phyloP scores from a whole-genome alignment of 2,797 vertebrate species.

The Halcyon chelicuti region DNA sequence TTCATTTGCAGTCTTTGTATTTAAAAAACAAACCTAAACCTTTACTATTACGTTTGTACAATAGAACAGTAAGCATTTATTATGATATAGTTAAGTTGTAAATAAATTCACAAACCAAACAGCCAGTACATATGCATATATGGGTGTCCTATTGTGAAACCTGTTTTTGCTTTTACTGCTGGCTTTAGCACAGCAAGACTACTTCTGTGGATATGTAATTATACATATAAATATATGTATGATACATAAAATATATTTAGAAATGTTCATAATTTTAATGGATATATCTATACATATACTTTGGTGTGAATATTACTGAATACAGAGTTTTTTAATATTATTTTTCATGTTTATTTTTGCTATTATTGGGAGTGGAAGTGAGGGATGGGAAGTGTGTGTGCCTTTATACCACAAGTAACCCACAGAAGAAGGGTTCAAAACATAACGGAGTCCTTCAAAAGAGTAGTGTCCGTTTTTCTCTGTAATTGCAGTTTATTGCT shows the following conservation, averaged over 20 bases:
- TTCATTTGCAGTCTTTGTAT: slow-evolving; percentile 86
- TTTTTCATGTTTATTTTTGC: slow-evolving; percentile 72
- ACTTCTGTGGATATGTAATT: slow-evolving; percentile 84
- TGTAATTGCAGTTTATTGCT: background rate
- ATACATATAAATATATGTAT: slow-evolving; percentile 84
- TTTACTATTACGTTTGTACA: slow-evolving; percentile 81
- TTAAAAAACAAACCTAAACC: slow-evolving; percentile 74
- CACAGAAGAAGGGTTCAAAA: background rate
- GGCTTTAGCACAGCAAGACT: slow-evolving; percentile 72
- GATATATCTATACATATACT: slow-evolving; percentile 73
- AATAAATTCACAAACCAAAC: slow-evolving; percentile 78
- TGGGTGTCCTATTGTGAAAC: slow-evolving; percentile 66
- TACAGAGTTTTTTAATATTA: slow-evolving; percentile 82
- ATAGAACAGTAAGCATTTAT: slow-evolving; percentile 76
- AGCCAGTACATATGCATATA: slow-evolving; percentile 73
- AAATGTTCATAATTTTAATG: slow-evolving; percentile 84
- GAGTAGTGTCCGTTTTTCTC: background rate
- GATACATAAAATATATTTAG: slow-evolving; percentile 84
- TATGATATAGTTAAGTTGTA: slow-evolving; percentile 78
- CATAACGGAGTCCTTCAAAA: background rate
- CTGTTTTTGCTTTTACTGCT: slow-evolving; percentile 72
- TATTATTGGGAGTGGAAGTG: slow-evolving; percentile 37
- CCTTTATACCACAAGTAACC: background rate
- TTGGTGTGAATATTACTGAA: slow-evolving; percentile 83
- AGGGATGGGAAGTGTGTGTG: background rate